These are phyloP conservation scores for Hemiprocne comata DNA, from an alignment of 2,113 vertebrate species.

Conservation along the genomic window DNA sequence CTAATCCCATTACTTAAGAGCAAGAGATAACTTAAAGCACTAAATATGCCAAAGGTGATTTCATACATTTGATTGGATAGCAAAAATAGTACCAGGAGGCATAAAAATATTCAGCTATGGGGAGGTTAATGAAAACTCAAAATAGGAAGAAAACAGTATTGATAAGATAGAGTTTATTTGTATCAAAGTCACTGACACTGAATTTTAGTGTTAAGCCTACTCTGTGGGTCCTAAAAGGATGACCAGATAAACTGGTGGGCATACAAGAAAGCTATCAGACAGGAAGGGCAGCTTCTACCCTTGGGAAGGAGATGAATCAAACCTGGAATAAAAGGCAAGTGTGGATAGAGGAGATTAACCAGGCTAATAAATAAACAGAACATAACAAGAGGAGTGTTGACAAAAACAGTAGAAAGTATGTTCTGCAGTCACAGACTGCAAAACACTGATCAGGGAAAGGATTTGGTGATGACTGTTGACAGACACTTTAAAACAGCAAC, in stretches of 20 bases:
- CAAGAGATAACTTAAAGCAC: neutral
- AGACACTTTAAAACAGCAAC: constrained; percentile 77
- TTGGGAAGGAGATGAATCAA: neutral
- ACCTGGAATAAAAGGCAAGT: neutral
- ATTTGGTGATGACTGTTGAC: constrained; percentile 58
- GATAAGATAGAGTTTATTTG: neutral
- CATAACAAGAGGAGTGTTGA: constrained; percentile 37
- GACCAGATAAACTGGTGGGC: neutral
- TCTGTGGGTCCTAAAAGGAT: neutral
- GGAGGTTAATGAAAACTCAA: neutral
- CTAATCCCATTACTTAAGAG: neutral
- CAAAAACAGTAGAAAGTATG: constrained; percentile 49
- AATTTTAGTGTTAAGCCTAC: neutral
- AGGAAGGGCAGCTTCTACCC: neutral
- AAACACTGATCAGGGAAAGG: constrained; percentile 49
- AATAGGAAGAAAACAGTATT: neutral
- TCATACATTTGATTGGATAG: neutral
- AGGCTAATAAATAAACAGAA: constrained; percentile 52
- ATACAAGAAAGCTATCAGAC: neutral
- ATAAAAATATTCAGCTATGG: neutral
- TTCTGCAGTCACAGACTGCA: constrained; percentile 23
- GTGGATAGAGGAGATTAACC: neutral
- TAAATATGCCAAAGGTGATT: neutral
- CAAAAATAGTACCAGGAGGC: neutral
- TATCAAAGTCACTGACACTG: neutral